Percentiles rank a stretch among this genome's conserved stretches.
Conservation (phyloP, 2,888 invertebrate species). For the Strigamia crassipes region DNA sequence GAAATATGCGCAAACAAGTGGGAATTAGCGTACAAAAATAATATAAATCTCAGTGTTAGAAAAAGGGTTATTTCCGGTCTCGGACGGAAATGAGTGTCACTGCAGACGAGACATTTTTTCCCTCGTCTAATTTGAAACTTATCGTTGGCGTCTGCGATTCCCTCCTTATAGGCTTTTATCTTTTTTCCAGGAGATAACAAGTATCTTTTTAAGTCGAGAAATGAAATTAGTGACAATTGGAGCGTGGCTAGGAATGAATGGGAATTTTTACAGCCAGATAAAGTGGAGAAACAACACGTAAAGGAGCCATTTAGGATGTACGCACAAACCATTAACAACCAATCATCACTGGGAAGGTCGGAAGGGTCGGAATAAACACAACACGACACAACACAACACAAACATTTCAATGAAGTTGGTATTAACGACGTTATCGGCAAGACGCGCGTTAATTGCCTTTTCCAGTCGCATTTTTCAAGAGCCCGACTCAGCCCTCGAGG, state of each 20-base stretch:
- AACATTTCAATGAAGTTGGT: too few relatives aligned
- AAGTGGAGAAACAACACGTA: not conserved
- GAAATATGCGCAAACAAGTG: not conserved
- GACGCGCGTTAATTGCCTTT: not conserved
- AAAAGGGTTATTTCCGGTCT: not conserved
- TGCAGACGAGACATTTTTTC: conserved; percentile 28
- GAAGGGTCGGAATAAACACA: too few relatives aligned
- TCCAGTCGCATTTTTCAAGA: conserved; percentile 16
- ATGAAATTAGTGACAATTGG: conserved; percentile 38
- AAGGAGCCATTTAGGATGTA: not conserved
- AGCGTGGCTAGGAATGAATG: not conserved
- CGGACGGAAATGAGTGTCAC: not conserved
- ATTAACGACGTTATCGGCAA: too few relatives aligned
- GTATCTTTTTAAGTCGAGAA: not conserved
- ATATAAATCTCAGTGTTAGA: not conserved
- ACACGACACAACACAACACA: too few relatives aligned
- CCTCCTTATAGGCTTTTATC: not conserved
- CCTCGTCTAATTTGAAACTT: not conserved
- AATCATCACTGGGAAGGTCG: too few relatives aligned
- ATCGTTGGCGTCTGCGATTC: conserved; percentile 14
- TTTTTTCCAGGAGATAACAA: not conserved
- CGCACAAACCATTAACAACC: too few relatives aligned
- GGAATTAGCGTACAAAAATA: not conserved
- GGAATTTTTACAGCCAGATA: not conserved
- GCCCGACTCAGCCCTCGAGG: not conserved